Evolutionary conservation across 1,140 invertebrate genomes (phyloP).

Genomic region (Drosophila tristis): DNA sequence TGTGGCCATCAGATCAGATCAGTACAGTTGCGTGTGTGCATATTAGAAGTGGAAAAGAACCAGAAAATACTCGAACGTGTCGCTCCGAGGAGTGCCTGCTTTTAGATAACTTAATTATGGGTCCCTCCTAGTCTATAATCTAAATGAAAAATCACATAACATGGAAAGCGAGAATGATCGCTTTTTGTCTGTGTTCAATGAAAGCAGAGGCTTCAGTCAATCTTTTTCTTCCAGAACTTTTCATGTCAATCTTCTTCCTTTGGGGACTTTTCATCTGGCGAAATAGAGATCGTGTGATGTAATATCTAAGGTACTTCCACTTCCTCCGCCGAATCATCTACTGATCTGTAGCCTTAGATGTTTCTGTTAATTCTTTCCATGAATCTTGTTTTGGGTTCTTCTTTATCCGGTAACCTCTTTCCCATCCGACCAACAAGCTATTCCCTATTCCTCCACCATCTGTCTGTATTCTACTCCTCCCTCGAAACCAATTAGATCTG

Average conservation of each 20-base stretch:
- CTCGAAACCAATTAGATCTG: conserved; percentile 49
- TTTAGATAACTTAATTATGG: conserved; percentile 47
- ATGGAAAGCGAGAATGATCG: conserved; percentile 3
- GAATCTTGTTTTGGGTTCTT: background rate
- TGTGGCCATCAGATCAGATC: conserved; percentile 15
- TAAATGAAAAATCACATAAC: conserved; percentile 19
- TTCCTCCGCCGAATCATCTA: background rate
- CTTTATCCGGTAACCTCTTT: conserved; percentile 40
- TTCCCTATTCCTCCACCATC: conserved; percentile 17
- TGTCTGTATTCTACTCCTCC: conserved; percentile 5
- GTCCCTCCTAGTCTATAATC: background rate
- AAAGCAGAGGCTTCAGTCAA: background rate
- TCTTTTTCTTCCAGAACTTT: too few species aligned
- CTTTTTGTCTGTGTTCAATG: background rate
- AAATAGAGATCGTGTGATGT: too few species aligned
- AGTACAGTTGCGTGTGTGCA: background rate
- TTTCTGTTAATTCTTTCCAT: background rate
- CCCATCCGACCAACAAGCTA: conserved; percentile 16
- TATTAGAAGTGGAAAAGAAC: conserved; percentile 31
- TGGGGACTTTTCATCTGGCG: too few species aligned
- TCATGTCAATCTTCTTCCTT: too few species aligned
- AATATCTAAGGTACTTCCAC: too few species aligned
- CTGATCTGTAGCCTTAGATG: background rate
- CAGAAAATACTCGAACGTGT: conserved; percentile 15
- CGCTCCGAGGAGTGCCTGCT: background rate